Conservation (phyloP, 2,888 invertebrate genomes). For the Rapana venosa region DNA sequence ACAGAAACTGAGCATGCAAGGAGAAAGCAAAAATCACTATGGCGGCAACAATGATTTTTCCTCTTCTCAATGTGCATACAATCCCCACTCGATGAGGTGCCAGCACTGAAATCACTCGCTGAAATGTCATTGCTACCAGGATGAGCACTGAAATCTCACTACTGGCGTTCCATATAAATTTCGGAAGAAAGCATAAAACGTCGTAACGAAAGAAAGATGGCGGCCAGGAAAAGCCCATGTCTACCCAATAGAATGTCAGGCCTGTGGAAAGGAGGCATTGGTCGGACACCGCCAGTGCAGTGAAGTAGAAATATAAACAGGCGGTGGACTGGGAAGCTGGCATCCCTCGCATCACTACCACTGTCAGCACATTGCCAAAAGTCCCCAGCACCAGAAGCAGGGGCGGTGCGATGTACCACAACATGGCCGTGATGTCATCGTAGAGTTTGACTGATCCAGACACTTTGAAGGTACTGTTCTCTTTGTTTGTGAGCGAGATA, state of each 20-base stretch:
- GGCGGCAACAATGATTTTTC: not conserved
- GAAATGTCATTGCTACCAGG: conserved; percentile 33
- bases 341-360: conserved; percentile 6
- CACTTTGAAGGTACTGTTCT: too few relatives aligned
- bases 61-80: conserved; percentile 18
- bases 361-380: not conserved
- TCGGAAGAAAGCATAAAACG: not conserved
- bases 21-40: not conserved
- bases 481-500: too few relatives aligned
- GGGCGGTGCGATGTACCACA: not conserved
- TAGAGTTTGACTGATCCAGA: not conserved
- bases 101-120: conserved; percentile 31
- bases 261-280: not conserved
- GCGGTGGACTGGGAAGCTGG: not conserved
- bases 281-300: conserved; percentile 17
- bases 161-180: not conserved
- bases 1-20: not conserved
- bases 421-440: not conserved
- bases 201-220: not conserved
- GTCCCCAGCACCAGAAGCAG: not conserved
- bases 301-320: not conserved
- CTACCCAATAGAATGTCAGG: not conserved
- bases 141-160: conserved; percentile 29
- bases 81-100: conserved; percentile 1
- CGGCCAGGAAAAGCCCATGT: not conserved